phyloP scores from a whole-genome alignment of 30 jellyfish, hydroid and myxozoan genomes.

The Nemopilema nomurai region DNA sequence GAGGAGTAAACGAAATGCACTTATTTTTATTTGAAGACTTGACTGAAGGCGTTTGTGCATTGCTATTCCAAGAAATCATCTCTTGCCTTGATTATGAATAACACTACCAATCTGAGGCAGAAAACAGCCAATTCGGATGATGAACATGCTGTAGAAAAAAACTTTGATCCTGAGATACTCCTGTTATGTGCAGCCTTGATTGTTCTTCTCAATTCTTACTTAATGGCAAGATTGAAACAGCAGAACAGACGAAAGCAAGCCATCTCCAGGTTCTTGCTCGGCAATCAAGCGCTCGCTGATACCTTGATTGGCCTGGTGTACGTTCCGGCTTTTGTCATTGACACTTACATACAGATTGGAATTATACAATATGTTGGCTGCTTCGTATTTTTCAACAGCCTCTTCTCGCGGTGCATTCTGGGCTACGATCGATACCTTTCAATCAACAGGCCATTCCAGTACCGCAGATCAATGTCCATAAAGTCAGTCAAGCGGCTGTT shows the following conservation, averaged over 20 bases:
- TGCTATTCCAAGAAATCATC: too few relatives aligned
- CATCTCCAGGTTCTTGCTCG: constrained; percentile 19
- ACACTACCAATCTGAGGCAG: neutral
- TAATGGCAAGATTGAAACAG: constrained; percentile 10
- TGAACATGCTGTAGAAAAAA: neutral
- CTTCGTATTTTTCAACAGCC: constrained; percentile 38
- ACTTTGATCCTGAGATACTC: neutral
- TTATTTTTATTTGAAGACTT: too few relatives aligned
- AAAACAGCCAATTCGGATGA: neutral
- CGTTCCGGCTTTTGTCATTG: constrained; percentile 41
- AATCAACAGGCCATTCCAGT: constrained; percentile 17
- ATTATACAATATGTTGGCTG: constrained; percentile 8
- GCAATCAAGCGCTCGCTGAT: constrained; percentile 40
- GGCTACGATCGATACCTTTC: constrained; percentile 47
- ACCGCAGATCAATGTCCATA: neutral
- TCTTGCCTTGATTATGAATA: neutral
- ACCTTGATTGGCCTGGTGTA: constrained; percentile 21
- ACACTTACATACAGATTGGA: neutral
- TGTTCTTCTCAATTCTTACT: neutral
- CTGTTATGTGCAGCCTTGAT: constrained; percentile 6
- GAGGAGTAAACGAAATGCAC: too few relatives aligned
- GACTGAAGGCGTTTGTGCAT: too few relatives aligned
- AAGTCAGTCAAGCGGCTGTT: neutral
- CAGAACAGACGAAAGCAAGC: neutral
- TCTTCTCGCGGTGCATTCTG: constrained; percentile 14